phyloP scores from a whole-genome alignment of 1,140 invertebrate genomes.

The Zaprionus tsacasi region DNA sequence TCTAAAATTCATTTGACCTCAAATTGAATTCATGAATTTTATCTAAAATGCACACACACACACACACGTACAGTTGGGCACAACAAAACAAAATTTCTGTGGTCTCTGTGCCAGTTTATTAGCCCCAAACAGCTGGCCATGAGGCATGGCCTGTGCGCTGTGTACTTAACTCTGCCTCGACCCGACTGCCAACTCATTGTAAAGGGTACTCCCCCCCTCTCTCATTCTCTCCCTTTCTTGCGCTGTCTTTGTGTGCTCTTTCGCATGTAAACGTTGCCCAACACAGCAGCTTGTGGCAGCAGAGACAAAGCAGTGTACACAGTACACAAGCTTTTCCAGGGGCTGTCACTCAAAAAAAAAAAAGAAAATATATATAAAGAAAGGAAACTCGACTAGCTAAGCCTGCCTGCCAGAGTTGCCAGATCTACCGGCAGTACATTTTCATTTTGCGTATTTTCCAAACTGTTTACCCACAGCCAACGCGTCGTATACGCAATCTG shows the following conservation, averaged over 20 bases:
- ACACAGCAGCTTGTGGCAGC: conserved; percentile 14
- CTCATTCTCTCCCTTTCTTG: background rate
- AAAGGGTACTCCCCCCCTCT: background rate
- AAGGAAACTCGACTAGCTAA: conserved; percentile 2
- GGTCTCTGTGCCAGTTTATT: conserved; percentile 54
- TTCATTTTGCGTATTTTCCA: conserved; percentile 36
- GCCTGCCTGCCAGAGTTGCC: background rate
- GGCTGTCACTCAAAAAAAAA: conserved; percentile 50
- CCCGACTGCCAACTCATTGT: background rate
- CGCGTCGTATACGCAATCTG: conserved; percentile 49
- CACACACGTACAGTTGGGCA: conserved; percentile 21
- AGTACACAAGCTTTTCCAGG: conserved; percentile 24
- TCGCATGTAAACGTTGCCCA: conserved; percentile 47
- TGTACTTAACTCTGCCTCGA: conserved; percentile 3
- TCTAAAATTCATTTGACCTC: conserved; percentile 43
- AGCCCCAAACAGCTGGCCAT: conserved; percentile 46
- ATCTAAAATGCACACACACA: conserved; percentile 57
- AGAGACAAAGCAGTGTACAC: conserved; percentile 15
- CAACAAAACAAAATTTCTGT: conserved; percentile 17
- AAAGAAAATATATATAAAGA: background rate
- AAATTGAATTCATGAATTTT: conserved; percentile 62
- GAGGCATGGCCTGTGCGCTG: conserved; percentile 1
- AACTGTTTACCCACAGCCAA: conserved; percentile 25
- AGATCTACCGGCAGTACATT: conserved; percentile 13
- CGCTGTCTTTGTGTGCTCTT: background rate